Conservation (phyloP, 1,140 invertebrate species). For the Chrysopa pallens region DNA sequence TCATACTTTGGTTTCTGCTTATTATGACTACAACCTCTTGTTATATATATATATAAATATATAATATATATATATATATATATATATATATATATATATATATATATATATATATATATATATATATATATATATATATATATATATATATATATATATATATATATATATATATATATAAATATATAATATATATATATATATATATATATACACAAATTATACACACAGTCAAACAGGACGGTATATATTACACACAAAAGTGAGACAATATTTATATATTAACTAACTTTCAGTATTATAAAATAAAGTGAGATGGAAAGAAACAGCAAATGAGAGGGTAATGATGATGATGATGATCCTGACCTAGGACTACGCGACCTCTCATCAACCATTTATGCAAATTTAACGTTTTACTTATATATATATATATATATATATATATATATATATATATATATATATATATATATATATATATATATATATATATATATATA, state of each 20-base stretch:
- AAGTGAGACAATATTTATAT: not conserved
- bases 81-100: not conserved
- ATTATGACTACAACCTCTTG: no score
- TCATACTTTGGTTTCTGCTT: no score
- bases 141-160: not conserved
- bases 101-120: not conserved
- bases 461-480: no score
- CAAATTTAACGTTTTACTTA: not conserved
- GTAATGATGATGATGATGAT: not conserved
- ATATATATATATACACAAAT: not conserved
- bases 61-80: not conserved
- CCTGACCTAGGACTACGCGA: not conserved
- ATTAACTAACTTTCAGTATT: not conserved
- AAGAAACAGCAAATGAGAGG: no score
- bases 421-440: no score
- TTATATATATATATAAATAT: not conserved
- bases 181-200: not conserved
- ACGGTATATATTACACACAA: not conserved
- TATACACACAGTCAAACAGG: not conserved
- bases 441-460: no score
- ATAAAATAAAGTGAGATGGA: not conserved
- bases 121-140: not conserved
- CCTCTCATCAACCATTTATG: not conserved
- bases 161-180: not conserved
- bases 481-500: no score